Conservation (phyloP, 2,797 vertebrate species). For the Myripristis jacobus region DNA sequence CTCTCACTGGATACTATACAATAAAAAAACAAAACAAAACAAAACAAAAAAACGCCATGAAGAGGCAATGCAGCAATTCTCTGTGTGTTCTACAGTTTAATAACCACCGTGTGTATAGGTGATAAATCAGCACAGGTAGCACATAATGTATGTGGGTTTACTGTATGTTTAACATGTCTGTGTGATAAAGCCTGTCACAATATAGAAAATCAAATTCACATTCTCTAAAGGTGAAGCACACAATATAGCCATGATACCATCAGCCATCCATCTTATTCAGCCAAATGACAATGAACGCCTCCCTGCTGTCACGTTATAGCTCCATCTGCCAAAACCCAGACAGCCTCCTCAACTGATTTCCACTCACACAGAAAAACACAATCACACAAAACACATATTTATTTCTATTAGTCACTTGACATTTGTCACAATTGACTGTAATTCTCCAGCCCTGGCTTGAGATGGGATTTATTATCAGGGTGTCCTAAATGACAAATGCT, state of each 20-base stretch:
- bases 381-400: conserved; percentile 63
- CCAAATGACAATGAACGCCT: conserved; percentile 67
- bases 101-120: conserved; percentile 9
- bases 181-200: conserved; percentile 46
- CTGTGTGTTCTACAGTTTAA: conserved; percentile 27
- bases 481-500: conserved; percentile 74
- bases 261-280: conserved; percentile 75
- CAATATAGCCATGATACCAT: conserved; percentile 43
- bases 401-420: conserved; percentile 69
- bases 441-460: conserved; percentile 39
- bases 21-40: conserved; percentile 29
- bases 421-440: conserved; percentile 68
- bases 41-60: conserved; percentile 30
- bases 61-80: conserved; percentile 32
- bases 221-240: conserved; percentile 58
- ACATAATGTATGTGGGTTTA: conserved; percentile 18
- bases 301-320: conserved; percentile 57
- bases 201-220: conserved; percentile 40
- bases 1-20: conserved; percentile 52
- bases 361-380: conserved; percentile 57
- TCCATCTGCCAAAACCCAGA: conserved; percentile 64
- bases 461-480: conserved; percentile 70
- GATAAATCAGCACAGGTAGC: conserved; percentile 35
- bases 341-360: conserved; percentile 55
- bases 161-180: conserved; percentile 9